Base-by-base conservation (phyloP, 1,140 invertebrate species). In the Drosophila takahashii region DNA sequence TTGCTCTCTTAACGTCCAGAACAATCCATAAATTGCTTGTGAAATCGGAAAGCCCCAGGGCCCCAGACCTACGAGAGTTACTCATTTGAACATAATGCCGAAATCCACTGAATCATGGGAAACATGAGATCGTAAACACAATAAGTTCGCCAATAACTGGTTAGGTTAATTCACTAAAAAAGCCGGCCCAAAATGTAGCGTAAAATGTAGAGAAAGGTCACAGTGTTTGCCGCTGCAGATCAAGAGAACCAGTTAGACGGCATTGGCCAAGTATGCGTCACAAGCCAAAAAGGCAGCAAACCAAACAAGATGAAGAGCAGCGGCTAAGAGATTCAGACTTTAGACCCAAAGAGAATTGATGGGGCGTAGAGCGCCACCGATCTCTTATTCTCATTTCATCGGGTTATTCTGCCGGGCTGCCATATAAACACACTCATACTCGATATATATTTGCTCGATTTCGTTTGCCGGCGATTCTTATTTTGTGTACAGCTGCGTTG, bases 161-260 rank as follows among this genome's bases (percentile, higher is more conserved):
- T 70, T 70, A 15, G 41, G 18, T 70, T 70, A 48, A 70, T 70
- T 70, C 66, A 57, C 64, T 16, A 48, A 70, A 69, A 69, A 69
- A 70, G 64, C 50, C 64, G 64, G 66, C 26, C 29, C 48, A 47
- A 65, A 34, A 45, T 13, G 18, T 64, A 26, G 41, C 61, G n/a
- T 45, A 69, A 70, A 57, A 70, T 48, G 18, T 57, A 70, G 50
- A 70, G 66, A 70, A 70, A 70, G 66, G 66, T 70, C 64, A 70
- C 66, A n/a, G 27, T 65, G 64, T 65, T 67, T 67, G 62, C 32
- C 56, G 34, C 34, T 32, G 26, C 39, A 32, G 64, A 48, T 34
- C 66, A 70, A 57, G 51, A 70, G 64, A 70, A 70, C 66, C 66
- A 70, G 66, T 70, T 70, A 18, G 66, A 57, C 66, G 51, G 64